Evolutionary conservation across 2,797 vertebrate genomes (phyloP), one percentile per base, ranked within the genome.

Genomic region (Periophthalmus magnuspinnatus): DNA sequence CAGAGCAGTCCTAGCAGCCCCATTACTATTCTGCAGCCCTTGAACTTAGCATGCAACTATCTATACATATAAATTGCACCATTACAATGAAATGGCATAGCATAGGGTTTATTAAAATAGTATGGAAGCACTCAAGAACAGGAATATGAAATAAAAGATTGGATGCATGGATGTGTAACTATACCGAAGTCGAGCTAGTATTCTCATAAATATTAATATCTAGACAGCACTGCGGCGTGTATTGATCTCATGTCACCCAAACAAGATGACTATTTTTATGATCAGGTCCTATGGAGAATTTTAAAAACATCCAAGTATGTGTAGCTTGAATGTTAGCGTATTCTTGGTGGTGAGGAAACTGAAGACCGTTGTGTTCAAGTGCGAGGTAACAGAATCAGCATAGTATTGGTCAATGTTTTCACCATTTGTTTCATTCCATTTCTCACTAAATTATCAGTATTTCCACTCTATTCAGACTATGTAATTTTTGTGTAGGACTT

Each of bases 191-290:
- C 58, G 60, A 16, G 58, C 52, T 54, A 0, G 32, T 0, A 9
- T 34, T 11, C 32, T 59, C 57, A 59, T 59, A 59, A 59, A 60
- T 60, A 60, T 60, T n/a, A 60, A 60, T 60, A n/a, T 28, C 28
- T 28, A 34, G 2, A 28, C 28, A 32, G 14, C 13, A 32, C 2
- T 2, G 22, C 24, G 5, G 24, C 5, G 24, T 57, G 56, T 57
- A 57, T 57, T 57, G 56, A 57, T 32, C 52, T 55, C 9, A 11
- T 55, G 52, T 55, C 52, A 24, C 52, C 52, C 21, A 55, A 55
- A 55, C n/a, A 22, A 13, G 21, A 55, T 22, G 21, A 3, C 21
- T 22, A 11, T 55, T 55, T 55, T 55, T 22, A 55, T 22, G 11
- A 5, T 11, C 52, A 24, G 21, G 1, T 21, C 21, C 52, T 22